phyloP scores from a whole-genome alignment of 2,888 invertebrate species.

The Galeopsomyia nigrocyanea region DNA sequence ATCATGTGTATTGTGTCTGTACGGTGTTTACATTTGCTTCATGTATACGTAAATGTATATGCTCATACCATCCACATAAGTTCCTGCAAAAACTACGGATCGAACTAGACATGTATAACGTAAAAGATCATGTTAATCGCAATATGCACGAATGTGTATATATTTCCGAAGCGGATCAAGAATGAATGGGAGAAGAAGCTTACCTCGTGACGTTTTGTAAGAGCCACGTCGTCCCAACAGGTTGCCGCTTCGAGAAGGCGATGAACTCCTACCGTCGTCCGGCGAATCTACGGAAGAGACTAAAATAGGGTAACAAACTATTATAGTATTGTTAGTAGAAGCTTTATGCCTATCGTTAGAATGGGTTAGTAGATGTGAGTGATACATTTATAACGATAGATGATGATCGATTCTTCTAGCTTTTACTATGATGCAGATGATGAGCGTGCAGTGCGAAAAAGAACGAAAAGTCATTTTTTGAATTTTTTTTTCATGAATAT shows the following conservation, averaged over 20 bases:
- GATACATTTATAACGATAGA: conserved; percentile 1
- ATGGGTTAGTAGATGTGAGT: conserved; percentile 18
- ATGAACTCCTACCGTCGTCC: conserved; percentile 82
- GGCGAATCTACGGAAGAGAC: conserved; percentile 76
- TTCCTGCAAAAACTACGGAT: conserved; percentile 46
- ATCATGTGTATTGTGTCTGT: conserved; percentile 16
- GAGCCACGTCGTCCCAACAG: conserved; percentile 85
- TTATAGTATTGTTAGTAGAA: conserved; percentile 55
- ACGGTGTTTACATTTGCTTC: conserved; percentile 25
- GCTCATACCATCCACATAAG: conserved; percentile 33
- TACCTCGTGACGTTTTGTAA: conserved; percentile 90
- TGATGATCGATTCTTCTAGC: conserved; percentile 12
- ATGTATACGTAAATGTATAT: conserved; percentile 30
- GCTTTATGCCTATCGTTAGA: conserved; percentile 47
- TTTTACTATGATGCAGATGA: conserved; percentile 18
- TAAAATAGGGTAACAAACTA: conserved; percentile 64
- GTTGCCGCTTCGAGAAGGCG: conserved; percentile 77
- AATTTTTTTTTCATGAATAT: not conserved
- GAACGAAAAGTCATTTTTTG: conserved; percentile 20
- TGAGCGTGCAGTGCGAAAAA: conserved; percentile 31
- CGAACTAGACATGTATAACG: conserved; percentile 28
- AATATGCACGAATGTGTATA: conserved; percentile 18
- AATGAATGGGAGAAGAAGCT: conserved; percentile 59
- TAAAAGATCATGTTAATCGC: conserved; percentile 17
- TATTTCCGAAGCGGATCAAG: conserved; percentile 14